These are phyloP conservation scores for Corythaixoides concolor DNA, from an alignment of 2,113 vertebrate genomes.

Conservation along the genomic window DNA sequence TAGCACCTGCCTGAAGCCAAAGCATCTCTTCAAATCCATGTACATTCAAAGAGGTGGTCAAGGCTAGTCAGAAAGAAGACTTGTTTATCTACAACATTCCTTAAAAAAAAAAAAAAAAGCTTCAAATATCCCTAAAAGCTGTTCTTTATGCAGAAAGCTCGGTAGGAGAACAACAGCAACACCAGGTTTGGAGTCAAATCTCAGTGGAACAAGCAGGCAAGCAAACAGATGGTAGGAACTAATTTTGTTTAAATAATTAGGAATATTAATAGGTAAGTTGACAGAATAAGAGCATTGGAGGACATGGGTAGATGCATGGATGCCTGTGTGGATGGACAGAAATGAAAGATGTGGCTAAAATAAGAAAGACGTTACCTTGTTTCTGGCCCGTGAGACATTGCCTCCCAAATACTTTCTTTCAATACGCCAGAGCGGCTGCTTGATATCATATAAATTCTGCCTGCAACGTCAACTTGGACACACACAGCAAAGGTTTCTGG, in stretches of 20 bases:
- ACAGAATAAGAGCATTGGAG: not conserved
- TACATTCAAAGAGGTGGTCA: not conserved
- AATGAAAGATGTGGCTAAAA: not conserved
- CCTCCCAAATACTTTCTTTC: not conserved
- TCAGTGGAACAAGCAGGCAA: not conserved
- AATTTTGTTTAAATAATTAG: constrained; percentile 56
- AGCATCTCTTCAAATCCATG: not conserved
- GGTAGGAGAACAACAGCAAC: not conserved
- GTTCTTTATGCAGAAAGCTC: not conserved
- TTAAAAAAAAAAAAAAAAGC: not conserved
- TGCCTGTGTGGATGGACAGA: not conserved
- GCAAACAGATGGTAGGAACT: constrained; percentile 25
- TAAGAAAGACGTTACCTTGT: not conserved
- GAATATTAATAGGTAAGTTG: constrained; percentile 40
- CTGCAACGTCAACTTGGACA: not conserved
- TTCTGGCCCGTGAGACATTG: not conserved
- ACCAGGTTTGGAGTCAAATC: constrained; percentile 19
- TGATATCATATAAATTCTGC: not conserved
- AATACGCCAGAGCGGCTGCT: fast-evolving
- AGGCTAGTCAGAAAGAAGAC: not conserved
- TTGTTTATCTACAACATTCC: not conserved
- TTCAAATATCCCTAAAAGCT: not conserved
- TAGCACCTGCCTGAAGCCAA: not conserved
- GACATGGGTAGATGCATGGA: not conserved
- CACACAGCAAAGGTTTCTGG: not conserved